phyloP scores from a whole-genome alignment of 2,888 invertebrate species.

The Platerodrilus igneus region DNA sequence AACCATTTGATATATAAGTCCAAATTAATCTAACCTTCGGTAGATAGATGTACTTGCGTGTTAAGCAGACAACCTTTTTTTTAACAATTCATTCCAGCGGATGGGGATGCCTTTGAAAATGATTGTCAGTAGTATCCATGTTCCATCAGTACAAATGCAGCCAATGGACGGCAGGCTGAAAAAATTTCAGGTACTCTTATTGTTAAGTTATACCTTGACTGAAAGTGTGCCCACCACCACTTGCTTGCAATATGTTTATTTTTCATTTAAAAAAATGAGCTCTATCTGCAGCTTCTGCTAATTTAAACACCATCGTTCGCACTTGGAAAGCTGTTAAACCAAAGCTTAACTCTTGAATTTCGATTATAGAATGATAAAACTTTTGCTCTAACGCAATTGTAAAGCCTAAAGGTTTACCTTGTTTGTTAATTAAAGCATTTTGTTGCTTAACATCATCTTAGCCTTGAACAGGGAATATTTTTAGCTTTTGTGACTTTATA shows the following conservation, averaged over 20 bases:
- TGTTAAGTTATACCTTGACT: neutral
- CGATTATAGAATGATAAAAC: no score
- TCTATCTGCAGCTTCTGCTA: neutral
- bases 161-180: no score
- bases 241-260: no score
- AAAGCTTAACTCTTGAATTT: no score
- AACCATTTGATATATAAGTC: constrained; percentile 28
- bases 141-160: constrained; percentile 16
- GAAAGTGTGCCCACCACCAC: neutral
- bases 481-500: no score
- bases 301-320: no score
- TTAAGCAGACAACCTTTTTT: constrained; percentile 28
- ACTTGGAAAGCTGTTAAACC: no score
- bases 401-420: no score
- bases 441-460: no score
- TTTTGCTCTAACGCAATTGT: no score
- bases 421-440: no score
- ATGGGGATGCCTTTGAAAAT: constrained; percentile 27
- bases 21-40: constrained; percentile 29
- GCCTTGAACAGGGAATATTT: no score
- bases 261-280: neutral
- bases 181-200: neutral
- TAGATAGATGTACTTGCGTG: constrained; percentile 24
- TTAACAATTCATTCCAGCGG: constrained; percentile 18
- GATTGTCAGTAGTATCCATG: constrained; percentile 9